Evolutionary conservation across 2,113 vertebrate species (phyloP).

Genomic region (Ameiurus melas): DNA sequence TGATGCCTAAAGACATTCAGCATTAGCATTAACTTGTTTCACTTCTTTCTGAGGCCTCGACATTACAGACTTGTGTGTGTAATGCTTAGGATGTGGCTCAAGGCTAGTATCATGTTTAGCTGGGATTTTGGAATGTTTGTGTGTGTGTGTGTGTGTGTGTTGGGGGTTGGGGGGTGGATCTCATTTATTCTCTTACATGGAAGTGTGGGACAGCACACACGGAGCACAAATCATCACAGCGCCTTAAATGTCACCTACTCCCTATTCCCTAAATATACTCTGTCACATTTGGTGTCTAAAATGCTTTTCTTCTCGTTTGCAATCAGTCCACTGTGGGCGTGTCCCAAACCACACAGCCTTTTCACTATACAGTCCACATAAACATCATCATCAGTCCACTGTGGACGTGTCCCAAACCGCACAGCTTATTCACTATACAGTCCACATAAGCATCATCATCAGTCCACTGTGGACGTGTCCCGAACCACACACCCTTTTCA

Average conservation of each 20-base stretch:
- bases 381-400: background rate
- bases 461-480: background rate
- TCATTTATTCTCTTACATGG: background rate
- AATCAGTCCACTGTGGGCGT: background rate
- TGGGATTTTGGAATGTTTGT: background rate
- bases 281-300: background rate
- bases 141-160: background rate
- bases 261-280: slow-evolving; percentile 11
- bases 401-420: background rate
- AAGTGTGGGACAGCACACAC: background rate
- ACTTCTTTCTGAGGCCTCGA: background rate
- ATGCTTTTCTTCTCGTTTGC: background rate
- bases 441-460: background rate
- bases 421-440: background rate
- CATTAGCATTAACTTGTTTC: background rate
- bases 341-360: background rate
- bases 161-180: background rate
- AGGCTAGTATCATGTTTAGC: background rate
- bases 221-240: background rate
- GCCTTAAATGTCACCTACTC: slow-evolving; percentile 6
- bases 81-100: background rate
- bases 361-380: background rate
- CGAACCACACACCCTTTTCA: background rate
- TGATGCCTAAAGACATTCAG: background rate
- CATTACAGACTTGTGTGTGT: background rate